Conservation (phyloP, 2,113 vertebrate genomes). For the Aegotheles bennettii region DNA sequence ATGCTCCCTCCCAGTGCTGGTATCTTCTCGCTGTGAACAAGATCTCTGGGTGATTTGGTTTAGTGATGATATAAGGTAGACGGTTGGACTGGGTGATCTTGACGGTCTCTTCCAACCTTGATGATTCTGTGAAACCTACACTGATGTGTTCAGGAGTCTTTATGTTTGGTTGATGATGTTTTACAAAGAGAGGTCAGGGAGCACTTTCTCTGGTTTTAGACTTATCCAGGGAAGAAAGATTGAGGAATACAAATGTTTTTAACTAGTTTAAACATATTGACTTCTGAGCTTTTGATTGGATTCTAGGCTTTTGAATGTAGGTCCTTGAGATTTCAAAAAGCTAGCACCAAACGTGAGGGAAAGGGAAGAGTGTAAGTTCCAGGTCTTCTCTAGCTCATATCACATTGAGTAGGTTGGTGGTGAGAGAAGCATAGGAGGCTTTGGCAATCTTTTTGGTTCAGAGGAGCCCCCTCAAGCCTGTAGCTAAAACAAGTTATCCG, state of each 20-base stretch:
- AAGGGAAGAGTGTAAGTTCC: not conserved
- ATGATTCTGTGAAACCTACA: too few relatives aligned
- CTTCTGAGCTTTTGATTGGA: not conserved
- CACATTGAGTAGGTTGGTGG: not conserved
- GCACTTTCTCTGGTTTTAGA: not conserved
- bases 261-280: not conserved
- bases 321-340: not conserved
- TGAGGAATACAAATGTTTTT: not conserved
- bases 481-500: not conserved
- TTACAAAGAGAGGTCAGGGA: not conserved
- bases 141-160: fast-evolving
- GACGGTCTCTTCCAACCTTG: too few relatives aligned
- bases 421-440: not conserved
- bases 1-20: not conserved
- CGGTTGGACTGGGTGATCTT: too few relatives aligned
- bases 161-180: not conserved
- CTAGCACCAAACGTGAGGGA: not conserved
- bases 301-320: not conserved
- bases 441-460: not conserved
- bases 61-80: too few relatives aligned
- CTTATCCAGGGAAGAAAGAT: not conserved
- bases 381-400: not conserved
- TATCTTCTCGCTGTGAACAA: not conserved
- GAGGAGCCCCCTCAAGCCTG: not conserved
- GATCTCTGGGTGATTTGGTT: too few relatives aligned